Evolutionary conservation across 2,888 invertebrate genomes (phyloP).

Genomic region (Aleiodes alternator): DNA sequence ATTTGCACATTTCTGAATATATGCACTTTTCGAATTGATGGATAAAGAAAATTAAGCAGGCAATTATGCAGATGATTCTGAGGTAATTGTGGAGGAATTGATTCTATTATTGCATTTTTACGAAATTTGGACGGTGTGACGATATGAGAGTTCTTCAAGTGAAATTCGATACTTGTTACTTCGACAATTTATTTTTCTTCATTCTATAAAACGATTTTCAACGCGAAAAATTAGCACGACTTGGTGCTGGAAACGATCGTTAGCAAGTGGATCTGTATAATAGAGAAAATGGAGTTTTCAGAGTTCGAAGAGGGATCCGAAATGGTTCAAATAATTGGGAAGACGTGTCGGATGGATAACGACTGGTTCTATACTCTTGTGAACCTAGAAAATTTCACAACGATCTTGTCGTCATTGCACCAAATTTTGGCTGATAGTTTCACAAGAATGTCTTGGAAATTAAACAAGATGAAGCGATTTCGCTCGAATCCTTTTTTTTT

Average conservation of each 20-base stretch:
- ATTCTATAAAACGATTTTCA: not conserved
- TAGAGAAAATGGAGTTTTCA: constrained; percentile 39
- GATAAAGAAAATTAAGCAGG: too few relatives aligned
- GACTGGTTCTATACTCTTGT: constrained; percentile 31
- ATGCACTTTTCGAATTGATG: too few relatives aligned
- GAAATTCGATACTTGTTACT: not conserved
- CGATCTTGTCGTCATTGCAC: not conserved
- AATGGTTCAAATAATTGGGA: constrained; percentile 40
- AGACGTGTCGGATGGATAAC: constrained; percentile 43
- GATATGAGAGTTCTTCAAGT: too few relatives aligned
- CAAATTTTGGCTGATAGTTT: too few relatives aligned
- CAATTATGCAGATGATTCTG: too few relatives aligned
- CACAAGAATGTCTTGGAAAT: too few relatives aligned
- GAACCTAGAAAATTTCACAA: constrained; percentile 2
- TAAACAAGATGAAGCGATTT: too few relatives aligned
- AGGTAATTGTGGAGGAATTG: too few relatives aligned
- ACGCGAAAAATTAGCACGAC: constrained; percentile 20
- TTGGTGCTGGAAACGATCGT: constrained; percentile 26
- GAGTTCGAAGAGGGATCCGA: constrained; percentile 6
- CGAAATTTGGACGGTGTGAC: too few relatives aligned
- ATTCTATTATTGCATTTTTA: too few relatives aligned
- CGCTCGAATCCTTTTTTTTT: too few relatives aligned
- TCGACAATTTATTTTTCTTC: not conserved
- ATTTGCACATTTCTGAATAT: not conserved
- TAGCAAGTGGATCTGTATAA: constrained; percentile 15